Evolutionary conservation across 37 sponge, comb jelly and placozoan genomes (phyloP), one percentile per base, ranked within the genome.

Genomic region (Ephydatia muelleri): DNA sequence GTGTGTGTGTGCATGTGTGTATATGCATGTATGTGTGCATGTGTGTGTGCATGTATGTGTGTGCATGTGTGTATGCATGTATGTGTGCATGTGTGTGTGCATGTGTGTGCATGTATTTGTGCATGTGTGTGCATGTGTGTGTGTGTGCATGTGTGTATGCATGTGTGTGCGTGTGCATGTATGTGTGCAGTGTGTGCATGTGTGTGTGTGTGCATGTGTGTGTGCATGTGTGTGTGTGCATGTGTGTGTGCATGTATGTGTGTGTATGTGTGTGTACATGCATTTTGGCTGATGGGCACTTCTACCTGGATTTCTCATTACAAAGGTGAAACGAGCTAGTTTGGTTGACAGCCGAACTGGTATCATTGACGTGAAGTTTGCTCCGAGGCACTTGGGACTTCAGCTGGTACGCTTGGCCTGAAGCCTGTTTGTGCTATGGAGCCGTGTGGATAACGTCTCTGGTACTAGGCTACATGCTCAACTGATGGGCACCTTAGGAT

Each of bases 311-410:
- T 33, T 74, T 74, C 25, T 35, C 11, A 2, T 19, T 80, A 4
- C 85, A 68, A 81, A 89, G 97, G 90, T 89, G 65, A 95, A 95
- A 76, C 72, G 87, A 40, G 91, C 93, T 16, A 83, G 91, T 48
- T 85, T 95, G 33, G 93, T 93, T 31, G 98, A 97, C 85, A 95
- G 98, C 72, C 77, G 94, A 33, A 91, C 94, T 0, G 93, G 91
- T 29, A 94, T 97, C 22, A 95, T 87, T 73, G 98, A 97, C 76
- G 94, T 95, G 65, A 88, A 88, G 75, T 97, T 97, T 88, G 90
- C 94, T 48, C 98, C 98, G 14, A 82, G 73, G 29, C 92, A 97
- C 79, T 83, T 93, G 16, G 98, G 98, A 37, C 83, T 97, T 36
- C 84, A 85, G 78, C 84, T 96, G 81, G 95, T 94, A 36, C 67